Evolutionary conservation across 2,797 vertebrate species (phyloP).

Genomic region (Buceros bicornis): DNA sequence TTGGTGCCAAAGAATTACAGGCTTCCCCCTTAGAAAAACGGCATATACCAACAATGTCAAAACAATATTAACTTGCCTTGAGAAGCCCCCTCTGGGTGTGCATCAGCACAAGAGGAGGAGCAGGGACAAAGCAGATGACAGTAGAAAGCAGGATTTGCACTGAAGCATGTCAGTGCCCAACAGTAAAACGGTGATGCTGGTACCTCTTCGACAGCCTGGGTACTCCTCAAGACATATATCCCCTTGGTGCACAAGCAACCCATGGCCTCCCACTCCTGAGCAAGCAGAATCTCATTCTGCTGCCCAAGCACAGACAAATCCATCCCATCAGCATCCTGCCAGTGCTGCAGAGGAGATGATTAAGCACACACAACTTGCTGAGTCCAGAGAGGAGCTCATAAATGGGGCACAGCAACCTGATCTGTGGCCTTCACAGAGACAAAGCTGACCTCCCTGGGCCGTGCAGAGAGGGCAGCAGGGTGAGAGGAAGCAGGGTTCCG

Average conservation of each 20-base stretch:
- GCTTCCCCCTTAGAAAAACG: neutral
- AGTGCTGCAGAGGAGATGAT: neutral
- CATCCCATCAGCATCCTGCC: neutral
- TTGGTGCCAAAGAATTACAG: neutral
- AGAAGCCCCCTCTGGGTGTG: neutral
- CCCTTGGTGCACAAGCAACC: fast-evolving
- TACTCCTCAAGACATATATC: neutral
- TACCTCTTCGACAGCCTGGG: neutral
- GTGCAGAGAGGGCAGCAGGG: neutral
- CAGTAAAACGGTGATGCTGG: neutral
- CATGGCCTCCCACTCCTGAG: neutral
- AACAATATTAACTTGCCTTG: neutral
- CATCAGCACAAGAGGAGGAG: neutral
- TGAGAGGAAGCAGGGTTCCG: neutral
- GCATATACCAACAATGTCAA: neutral
- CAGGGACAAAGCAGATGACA: neutral
- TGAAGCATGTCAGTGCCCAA: neutral
- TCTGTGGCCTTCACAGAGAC: neutral
- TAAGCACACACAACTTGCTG: neutral
- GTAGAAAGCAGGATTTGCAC: neutral
- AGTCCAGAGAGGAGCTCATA: neutral
- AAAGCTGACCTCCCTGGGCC: neutral
- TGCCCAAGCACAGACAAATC: neutral
- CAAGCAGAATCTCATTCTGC: neutral
- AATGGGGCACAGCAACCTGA: neutral